These are phyloP conservation scores for Choloepus didactylus DNA, from an alignment of 2,797 vertebrate species.

Conservation along the genomic window DNA sequence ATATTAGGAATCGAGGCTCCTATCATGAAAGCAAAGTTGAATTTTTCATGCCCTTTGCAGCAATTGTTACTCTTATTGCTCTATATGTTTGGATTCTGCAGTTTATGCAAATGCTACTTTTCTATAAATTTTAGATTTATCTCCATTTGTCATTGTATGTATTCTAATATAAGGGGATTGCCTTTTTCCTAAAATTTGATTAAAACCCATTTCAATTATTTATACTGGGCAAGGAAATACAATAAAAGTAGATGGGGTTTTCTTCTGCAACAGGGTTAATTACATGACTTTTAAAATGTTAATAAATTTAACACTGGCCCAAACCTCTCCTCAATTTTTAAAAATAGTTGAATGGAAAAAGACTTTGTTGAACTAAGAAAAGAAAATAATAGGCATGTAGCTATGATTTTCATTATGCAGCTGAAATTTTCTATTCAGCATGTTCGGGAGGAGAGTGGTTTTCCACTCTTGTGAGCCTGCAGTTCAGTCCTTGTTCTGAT, in stretches of 20 bases:
- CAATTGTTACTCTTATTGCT: constrained; percentile 91
- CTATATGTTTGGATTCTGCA: constrained; percentile 95
- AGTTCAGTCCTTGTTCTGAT: not conserved
- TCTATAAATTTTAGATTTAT: constrained; percentile 99
- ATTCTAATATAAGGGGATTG: constrained; percentile 88
- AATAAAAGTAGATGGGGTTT: constrained; percentile 67
- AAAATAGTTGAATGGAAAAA: constrained; percentile 35
- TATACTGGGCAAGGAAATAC: constrained; percentile 82
- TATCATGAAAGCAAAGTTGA: constrained; percentile 91
- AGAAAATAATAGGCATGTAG: not conserved
- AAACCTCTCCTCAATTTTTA: constrained; percentile 58
- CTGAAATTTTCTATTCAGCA: not conserved
- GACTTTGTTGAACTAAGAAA: not conserved
- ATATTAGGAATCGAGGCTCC: constrained; percentile 88
- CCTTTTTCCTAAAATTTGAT: constrained; percentile 90
- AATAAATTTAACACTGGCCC: constrained; percentile 78
- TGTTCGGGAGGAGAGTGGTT: not conserved
- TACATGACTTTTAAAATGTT: constrained; percentile 82
- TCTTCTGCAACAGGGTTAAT: constrained; percentile 58
- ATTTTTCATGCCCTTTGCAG: constrained; percentile 95
- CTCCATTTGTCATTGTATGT: constrained; percentile 93
- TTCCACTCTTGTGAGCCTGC: not conserved
- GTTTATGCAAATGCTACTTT: constrained; percentile 96
- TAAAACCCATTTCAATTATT: constrained; percentile 91
- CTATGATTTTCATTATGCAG: not conserved